Percentiles rank a stretch among this genome's conserved stretches.
These are phyloP conservation scores for Haliaeetus leucogaster DNA, from an alignment of 2,113 vertebrate species.

Conservation along the genomic window DNA sequence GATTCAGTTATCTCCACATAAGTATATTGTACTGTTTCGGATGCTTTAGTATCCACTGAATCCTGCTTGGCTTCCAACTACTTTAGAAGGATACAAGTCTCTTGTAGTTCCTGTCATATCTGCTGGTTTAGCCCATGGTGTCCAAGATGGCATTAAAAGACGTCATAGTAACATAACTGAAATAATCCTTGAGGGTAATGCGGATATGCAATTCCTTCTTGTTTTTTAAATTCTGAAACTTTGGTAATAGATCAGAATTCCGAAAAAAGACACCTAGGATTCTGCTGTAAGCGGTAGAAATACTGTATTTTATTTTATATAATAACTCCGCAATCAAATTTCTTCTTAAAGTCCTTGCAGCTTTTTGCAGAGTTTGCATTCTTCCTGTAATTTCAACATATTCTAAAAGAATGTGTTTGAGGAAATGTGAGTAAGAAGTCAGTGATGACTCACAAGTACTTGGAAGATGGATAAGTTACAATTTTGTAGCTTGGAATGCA, in stretches of 20 bases:
- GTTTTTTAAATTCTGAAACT: background rate
- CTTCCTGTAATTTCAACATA: slow-evolving; percentile 72
- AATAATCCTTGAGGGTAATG: background rate
- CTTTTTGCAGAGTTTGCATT: slow-evolving; percentile 71
- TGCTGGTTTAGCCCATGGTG: background rate
- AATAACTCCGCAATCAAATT: background rate
- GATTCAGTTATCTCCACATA: background rate
- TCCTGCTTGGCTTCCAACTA: background rate
- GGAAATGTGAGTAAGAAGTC: slow-evolving; percentile 78
- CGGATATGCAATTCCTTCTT: background rate
- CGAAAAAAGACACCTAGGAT: background rate
- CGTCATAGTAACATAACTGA: background rate
- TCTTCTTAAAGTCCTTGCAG: background rate
- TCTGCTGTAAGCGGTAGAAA: background rate
- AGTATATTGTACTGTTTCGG: background rate
- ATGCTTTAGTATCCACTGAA: background rate
- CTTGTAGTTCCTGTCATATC: background rate
- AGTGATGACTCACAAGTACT: slow-evolving; percentile 72
- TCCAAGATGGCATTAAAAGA: background rate
- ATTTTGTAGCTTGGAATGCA: slow-evolving; percentile 38
- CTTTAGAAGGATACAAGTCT: background rate
- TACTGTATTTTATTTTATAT: background rate
- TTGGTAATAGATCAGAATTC: background rate
- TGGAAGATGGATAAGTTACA: slow-evolving; percentile 63
- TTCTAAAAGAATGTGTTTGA: slow-evolving; percentile 74